Conservation (phyloP, 2,888 invertebrate genomes). For the Steinernema hermaphroditum region DNA sequence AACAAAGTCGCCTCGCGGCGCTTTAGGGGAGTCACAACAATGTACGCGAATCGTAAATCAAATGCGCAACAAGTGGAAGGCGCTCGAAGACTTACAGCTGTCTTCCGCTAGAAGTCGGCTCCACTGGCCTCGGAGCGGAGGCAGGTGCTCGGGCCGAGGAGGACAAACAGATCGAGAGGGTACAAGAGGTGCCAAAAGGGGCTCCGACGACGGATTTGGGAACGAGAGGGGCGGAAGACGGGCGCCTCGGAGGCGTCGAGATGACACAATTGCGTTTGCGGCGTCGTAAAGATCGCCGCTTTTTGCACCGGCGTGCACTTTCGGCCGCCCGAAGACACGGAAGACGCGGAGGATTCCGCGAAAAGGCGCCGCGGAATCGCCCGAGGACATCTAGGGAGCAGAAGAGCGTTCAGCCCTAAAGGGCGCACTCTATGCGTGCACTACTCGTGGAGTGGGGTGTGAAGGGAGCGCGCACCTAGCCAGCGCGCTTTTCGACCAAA, state of each 20-base stretch:
- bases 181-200: neutral
- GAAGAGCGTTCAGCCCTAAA: no score
- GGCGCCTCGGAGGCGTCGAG: no score
- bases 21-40: conserved; percentile 4
- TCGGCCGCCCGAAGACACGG: neutral
- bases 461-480: no score
- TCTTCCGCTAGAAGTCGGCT: neutral
- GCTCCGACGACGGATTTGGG: neutral
- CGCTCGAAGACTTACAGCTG: neutral
- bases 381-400: no score
- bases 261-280: no score
- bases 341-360: neutral
- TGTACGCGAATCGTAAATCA: conserved; percentile 24
- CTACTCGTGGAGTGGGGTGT: no score
- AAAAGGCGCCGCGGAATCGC: neutral
- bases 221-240: conserved; percentile 1
- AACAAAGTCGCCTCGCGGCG: neutral
- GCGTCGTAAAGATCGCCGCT: no score
- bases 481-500: no score
- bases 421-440: no score
- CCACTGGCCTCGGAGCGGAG: conserved; percentile 3
- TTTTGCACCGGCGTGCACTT: no score
- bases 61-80: conserved; percentile 17
- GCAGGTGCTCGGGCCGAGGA: neutral
- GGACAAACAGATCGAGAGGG: neutral